Evolutionary conservation across 2,113 vertebrate species (phyloP).

Genomic region (Pterophyllum scalare): DNA sequence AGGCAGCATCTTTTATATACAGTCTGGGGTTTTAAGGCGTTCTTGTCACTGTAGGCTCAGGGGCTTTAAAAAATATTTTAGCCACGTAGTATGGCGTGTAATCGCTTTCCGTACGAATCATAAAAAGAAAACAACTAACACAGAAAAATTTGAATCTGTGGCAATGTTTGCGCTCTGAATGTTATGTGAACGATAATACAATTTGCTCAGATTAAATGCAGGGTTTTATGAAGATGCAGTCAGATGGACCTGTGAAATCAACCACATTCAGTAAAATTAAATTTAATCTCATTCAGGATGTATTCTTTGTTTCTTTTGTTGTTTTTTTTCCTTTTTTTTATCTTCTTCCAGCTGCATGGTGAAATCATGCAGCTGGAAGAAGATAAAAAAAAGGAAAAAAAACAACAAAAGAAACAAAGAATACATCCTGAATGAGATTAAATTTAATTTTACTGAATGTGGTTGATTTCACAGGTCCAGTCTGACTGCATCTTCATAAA

Average conservation of each 20-base stretch:
- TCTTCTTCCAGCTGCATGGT: neutral
- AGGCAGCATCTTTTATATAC: neutral
- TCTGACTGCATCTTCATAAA: neutral
- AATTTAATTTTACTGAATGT: neutral
- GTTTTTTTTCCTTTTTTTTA: neutral
- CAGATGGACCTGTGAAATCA: neutral
- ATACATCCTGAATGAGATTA: neutral
- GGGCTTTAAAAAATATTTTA: neutral
- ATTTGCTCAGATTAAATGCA: neutral
- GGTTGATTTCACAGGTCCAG: neutral
- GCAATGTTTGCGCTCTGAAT: neutral
- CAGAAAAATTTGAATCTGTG: neutral
- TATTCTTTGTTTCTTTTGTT: neutral
- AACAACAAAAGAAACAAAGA: neutral
- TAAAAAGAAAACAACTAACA: neutral
- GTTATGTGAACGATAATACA: neutral
- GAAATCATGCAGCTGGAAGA: neutral
- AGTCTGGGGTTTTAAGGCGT: neutral
- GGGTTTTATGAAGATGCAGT: neutral
- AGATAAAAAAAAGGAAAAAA: neutral
- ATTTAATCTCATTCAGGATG: neutral
- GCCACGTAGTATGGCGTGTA: neutral
- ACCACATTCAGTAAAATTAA: neutral
- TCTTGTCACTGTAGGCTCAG: neutral
- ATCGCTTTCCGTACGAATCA: neutral